Evolutionary conservation across 2,888 invertebrate genomes (phyloP).

Genomic region (Rhamphomyia laevipes): DNA sequence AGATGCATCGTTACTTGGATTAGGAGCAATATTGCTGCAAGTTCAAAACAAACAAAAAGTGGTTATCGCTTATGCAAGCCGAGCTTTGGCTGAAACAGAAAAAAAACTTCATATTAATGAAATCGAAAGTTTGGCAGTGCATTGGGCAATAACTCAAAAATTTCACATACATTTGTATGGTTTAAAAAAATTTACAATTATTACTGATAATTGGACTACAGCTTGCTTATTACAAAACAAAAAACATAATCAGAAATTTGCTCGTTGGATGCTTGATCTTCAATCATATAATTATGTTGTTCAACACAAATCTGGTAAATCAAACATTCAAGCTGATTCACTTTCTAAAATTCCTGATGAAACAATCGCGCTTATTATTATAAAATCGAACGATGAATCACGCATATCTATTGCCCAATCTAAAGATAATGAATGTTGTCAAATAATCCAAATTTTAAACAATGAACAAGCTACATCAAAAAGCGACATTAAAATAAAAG

Average conservation of each 20-base stretch:
- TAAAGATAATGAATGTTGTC: background rate
- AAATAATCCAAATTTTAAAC: background rate
- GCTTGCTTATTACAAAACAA: conserved; percentile 6
- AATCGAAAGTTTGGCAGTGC: background rate
- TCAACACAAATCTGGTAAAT: conserved; percentile 4
- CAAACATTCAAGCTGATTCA: conserved; percentile 2
- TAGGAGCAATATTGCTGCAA: background rate
- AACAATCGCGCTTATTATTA: background rate
- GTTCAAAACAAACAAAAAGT: background rate
- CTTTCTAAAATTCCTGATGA: conserved; percentile 3
- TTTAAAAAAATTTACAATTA: background rate
- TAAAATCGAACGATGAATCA: conserved; percentile 5
- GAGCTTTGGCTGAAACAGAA: background rate
- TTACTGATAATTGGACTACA: conserved; percentile 6
- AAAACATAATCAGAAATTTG: conserved; percentile 5
- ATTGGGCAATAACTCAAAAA: background rate
- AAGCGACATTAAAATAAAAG: conserved; percentile 1
- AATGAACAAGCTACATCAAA: conserved; percentile 1
- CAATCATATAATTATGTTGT: conserved; percentile 6
- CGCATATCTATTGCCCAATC: conserved; percentile 1
- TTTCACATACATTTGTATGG: conserved; percentile 7
- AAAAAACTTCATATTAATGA: background rate
- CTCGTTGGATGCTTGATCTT: conserved; percentile 3
- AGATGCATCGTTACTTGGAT: background rate
- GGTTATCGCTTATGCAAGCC: background rate